phyloP scores from a whole-genome alignment of 2,797 vertebrate genomes.

The Geotrypetes seraphini region DNA sequence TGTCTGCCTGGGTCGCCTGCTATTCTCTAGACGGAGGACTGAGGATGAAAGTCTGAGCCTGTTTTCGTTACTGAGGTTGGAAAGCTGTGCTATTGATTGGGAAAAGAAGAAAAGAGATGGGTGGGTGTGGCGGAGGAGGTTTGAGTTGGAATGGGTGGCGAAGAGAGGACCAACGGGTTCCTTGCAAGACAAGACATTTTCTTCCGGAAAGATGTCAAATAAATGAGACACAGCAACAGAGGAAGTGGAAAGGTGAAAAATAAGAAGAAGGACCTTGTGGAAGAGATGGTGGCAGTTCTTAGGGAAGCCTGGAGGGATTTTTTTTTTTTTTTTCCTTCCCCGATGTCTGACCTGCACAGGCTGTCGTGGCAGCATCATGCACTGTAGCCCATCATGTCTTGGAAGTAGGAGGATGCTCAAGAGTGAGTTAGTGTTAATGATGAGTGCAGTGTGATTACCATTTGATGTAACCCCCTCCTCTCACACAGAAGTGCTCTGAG shows the following conservation, averaged over 20 bases:
- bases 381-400: constrained; percentile 62
- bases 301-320: constrained; percentile 30
- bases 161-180: constrained; percentile 43
- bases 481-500: constrained; percentile 66
- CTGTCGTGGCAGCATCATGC: constrained; percentile 57
- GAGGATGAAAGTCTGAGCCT: constrained; percentile 48
- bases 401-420: constrained; percentile 61
- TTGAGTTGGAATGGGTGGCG: constrained; percentile 48
- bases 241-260: constrained; percentile 54
- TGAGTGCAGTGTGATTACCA: constrained; percentile 64
- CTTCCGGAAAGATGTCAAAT: constrained; percentile 57
- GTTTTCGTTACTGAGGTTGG: constrained; percentile 52
- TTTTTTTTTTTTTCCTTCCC: constrained; percentile 8
- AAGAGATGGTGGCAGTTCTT: constrained; percentile 49
- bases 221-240: constrained; percentile 48
- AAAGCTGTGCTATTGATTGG: constrained; percentile 60
- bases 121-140: constrained; percentile 21
- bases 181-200: constrained; percentile 50
- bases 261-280: constrained; percentile 41
- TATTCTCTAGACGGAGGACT: constrained; percentile 44
- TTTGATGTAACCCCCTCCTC: constrained; percentile 60
- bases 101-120: constrained; percentile 36
- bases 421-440: constrained; percentile 63
- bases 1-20: constrained; percentile 47
- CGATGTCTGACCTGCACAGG: constrained; percentile 59